Conservation (phyloP, 2,888 invertebrate species). For the Drosophila melanosoma region DNA sequence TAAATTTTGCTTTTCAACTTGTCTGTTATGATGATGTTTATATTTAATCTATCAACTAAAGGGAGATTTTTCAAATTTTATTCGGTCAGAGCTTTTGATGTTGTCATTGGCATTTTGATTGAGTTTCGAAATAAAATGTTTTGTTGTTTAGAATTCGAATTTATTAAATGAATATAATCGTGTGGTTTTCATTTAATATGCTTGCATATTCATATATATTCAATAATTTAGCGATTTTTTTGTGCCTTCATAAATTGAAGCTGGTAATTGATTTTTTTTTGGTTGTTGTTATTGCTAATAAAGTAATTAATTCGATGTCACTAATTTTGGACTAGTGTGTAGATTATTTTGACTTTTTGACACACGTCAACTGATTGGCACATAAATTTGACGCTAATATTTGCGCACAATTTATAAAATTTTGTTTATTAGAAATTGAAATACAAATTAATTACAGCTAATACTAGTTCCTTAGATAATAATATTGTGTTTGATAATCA, state of each 20-base stretch:
- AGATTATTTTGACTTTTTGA: not conserved
- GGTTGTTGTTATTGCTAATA: not conserved
- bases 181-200: not conserved
- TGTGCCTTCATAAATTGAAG: not conserved
- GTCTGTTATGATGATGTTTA: slow-evolving; percentile 18
- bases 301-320: not conserved
- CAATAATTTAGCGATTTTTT: not conserved
- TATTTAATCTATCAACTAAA: slow-evolving; percentile 24
- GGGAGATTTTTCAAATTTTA: not conserved
- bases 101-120: slow-evolving; percentile 1
- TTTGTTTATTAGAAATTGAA: not conserved
- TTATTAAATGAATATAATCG: not conserved
- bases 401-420: not conserved
- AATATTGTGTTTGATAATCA: not conserved
- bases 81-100: not conserved
- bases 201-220: not conserved
- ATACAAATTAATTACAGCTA: not conserved
- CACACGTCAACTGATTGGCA: not conserved
- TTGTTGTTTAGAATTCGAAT: not conserved
- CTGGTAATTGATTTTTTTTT: not conserved
- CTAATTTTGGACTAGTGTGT: not conserved
- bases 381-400: not conserved
- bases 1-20: slow-evolving; percentile 20
- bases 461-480: not conserved
- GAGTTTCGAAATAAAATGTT: not conserved